Evolutionary conservation across 2,797 vertebrate species (phyloP), one percentile per base, ranked within the genome.

Genomic region (Aratinga solstitialis): DNA sequence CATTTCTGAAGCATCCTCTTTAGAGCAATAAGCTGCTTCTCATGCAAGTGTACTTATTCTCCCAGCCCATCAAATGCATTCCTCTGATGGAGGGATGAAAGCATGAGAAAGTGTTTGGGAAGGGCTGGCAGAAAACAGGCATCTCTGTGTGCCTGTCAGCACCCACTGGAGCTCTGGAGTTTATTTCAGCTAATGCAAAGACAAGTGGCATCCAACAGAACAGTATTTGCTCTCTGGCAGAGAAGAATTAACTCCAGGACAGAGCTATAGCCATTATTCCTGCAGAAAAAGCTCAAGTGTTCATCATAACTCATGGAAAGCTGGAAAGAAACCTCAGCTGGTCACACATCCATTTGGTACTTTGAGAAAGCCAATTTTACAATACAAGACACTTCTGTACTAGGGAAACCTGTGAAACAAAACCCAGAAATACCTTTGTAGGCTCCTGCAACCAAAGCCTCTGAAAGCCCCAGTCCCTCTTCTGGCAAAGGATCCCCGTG

Each of bases 11-110:
- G 15, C 11, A 51, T 22, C 23, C 2, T 32, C 13, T 87, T 89
- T 54, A 63, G 24, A 63, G 53, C 36, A 50, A 59, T 19, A 67
- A 93, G 2, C 56, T 93, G 34, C 47, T 77, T 47, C 40, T 73
- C 22, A 7, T 0, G 0, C 18, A 19, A 36, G 15, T 36, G 47
- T 45, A 34, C 8, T 58, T 75, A 22, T 7, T 53, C 9, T 54
- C 34, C 38, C 56, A 84, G 69, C 4, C 38, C 56, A 83, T 42
- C 10, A 65, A 42, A 65, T 5, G 2, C 10, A 11, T 56, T 54
- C 12, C 5, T 72, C 34, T 68, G 56, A 14, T 6, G 8, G 50
- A 63, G 23, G 34, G 32, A 45, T 61, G 38, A 76, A 68, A 74
- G 56, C 2, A 0, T 24, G 8, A 84, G 54, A 19, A 59, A 36